These are phyloP conservation scores for Polydrusus pterygomalis DNA, from an alignment of 2,888 invertebrate species.

Conservation along the genomic window DNA sequence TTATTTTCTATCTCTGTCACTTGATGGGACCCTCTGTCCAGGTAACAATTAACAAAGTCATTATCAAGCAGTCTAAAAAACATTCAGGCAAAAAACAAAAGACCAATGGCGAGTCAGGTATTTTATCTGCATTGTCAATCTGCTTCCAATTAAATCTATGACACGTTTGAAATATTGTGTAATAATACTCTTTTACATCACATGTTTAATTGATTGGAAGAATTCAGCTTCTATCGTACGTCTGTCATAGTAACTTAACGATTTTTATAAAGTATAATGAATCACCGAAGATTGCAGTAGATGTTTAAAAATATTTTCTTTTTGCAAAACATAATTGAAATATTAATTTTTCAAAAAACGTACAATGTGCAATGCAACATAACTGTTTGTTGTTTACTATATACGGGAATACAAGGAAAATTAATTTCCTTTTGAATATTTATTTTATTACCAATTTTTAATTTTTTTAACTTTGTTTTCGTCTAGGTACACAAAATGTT, in stretches of 20 bases:
- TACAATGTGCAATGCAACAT: no score
- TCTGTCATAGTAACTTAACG: slow-evolving; percentile 13
- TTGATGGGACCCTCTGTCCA: no score
- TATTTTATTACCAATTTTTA: no score
- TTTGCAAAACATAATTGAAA: not conserved
- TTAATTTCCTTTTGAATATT: no score
- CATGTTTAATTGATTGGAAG: slow-evolving; percentile 64
- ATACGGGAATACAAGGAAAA: no score
- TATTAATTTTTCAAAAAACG: no score
- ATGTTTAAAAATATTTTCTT: not conserved
- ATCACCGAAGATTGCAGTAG: slow-evolving; percentile 19
- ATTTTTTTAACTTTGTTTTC: no score
- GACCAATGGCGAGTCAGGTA: slow-evolving; percentile 65
- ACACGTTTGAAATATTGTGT: slow-evolving; percentile 69
- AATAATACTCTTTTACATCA: slow-evolving; percentile 67
- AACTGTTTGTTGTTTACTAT: no score
- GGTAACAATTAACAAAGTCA: no score
- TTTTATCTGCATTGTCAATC: slow-evolving; percentile 67
- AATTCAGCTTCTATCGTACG: slow-evolving; percentile 57
- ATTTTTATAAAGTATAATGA: slow-evolving; percentile 35
- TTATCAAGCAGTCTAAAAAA: not conserved
- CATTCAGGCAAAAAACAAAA: slow-evolving; percentile 43
- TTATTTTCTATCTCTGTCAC: not conserved
- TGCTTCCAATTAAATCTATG: slow-evolving; percentile 68
- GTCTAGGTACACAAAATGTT: no score